These are phyloP conservation scores for Sebastes fasciatus DNA, from an alignment of 2,113 vertebrate genomes.

Conservation along the genomic window DNA sequence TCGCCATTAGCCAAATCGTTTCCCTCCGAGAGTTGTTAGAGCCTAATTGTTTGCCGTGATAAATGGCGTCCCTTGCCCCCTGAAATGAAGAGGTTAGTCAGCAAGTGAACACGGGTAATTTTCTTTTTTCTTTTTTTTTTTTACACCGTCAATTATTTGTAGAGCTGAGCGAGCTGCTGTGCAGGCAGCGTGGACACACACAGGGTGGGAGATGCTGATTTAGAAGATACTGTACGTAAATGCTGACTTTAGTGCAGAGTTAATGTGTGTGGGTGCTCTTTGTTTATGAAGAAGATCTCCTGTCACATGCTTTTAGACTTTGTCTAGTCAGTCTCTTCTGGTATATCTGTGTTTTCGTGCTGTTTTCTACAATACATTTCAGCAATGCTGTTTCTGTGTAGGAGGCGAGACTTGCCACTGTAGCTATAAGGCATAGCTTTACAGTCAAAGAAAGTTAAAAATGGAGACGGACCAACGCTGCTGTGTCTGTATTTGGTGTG, in stretches of 20 bases:
- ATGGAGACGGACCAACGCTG: background rate
- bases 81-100: constrained; percentile 64
- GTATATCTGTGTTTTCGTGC: background rate
- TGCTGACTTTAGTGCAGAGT: constrained; percentile 31
- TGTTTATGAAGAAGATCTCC: no score
- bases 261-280: background rate
- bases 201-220: constrained; percentile 46
- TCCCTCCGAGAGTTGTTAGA: constrained; percentile 58
- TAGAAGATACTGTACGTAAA: constrained; percentile 4
- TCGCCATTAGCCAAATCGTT: constrained; percentile 66
- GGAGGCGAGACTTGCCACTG: background rate
- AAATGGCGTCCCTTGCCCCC: constrained; percentile 54
- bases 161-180: constrained; percentile 39
- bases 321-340: no score
- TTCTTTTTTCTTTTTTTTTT: constrained; percentile 23
- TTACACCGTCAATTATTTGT: constrained; percentile 46
- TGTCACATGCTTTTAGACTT: no score
- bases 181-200: constrained; percentile 26
- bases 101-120: constrained; percentile 47
- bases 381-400: constrained; percentile 1
- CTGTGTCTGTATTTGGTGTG: background rate
- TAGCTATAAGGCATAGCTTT: background rate
- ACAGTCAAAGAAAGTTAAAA: constrained; percentile 8
- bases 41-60: constrained; percentile 71
- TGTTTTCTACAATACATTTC: background rate